Conservation (phyloP, 35 echinoderm and acorn worm species). For the Apostichopus japonicus region DNA sequence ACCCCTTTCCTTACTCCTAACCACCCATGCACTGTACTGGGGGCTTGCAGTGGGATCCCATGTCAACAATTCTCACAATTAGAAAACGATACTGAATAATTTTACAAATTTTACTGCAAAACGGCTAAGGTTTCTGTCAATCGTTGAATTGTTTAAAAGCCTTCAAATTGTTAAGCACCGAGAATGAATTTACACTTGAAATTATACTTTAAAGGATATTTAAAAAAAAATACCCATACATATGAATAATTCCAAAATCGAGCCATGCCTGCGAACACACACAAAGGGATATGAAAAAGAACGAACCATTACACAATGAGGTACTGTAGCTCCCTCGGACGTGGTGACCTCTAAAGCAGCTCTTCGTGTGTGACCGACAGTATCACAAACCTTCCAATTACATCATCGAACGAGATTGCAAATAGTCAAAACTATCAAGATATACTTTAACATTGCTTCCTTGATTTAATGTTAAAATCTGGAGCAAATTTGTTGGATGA, state of each 20-base stretch:
- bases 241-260: conserved; percentile 16
- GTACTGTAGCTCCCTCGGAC: no score
- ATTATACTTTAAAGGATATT: neutral
- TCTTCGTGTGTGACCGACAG: no score
- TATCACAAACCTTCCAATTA: no score
- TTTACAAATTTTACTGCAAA: neutral
- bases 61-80: conserved; percentile 2
- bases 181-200: conserved; percentile 11
- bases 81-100: neutral
- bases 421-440: no score
- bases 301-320: no score
- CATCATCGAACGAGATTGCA: no score
- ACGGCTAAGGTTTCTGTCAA: neutral
- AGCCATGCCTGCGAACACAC: neutral
- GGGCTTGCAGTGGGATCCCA: conserved; percentile 2
- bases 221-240: neutral
- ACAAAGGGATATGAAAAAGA: no score
- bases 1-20: neutral
- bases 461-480: no score
- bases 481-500: no score
- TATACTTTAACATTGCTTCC: no score
- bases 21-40: neutral
- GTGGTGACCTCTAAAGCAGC: no score
- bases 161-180: neutral
- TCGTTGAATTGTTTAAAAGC: neutral